Evolutionary conservation across 2,113 vertebrate species (phyloP).

Genomic region (Rhinoderma darwinii): DNA sequence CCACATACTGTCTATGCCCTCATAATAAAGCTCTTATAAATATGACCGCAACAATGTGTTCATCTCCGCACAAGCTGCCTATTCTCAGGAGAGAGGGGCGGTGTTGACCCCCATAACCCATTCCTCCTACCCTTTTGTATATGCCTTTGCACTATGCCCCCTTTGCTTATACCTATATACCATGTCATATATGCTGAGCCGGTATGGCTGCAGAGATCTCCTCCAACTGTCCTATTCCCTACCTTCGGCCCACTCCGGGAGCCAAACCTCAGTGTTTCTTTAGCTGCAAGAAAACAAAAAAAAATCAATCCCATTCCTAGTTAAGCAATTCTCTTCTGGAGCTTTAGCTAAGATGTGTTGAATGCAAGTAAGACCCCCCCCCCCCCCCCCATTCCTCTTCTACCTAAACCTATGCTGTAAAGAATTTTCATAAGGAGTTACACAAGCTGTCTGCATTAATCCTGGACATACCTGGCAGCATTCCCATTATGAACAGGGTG

Average conservation of each 20-base stretch:
- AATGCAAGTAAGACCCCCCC: neutral
- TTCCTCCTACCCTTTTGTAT: too few relatives aligned
- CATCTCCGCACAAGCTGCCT: too few relatives aligned
- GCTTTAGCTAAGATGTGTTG: neutral
- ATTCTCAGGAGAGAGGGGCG: too few relatives aligned
- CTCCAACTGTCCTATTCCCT: neutral
- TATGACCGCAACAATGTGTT: too few relatives aligned
- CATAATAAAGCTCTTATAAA: too few relatives aligned
- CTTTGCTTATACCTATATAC: neutral
- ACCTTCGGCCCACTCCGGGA: neutral
- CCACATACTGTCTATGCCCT: too few relatives aligned
- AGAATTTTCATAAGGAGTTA: neutral
- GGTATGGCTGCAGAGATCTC: neutral
- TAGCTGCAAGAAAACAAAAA: slow-evolving; percentile 4
- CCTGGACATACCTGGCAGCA: slow-evolving; percentile 27
- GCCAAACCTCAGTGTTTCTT: neutral
- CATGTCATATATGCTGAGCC: neutral
- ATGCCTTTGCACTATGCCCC: too few relatives aligned
- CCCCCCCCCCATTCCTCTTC: neutral
- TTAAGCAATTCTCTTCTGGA: neutral
- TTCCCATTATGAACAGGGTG: slow-evolving; percentile 34
- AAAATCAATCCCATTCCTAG: neutral
- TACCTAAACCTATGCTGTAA: neutral
- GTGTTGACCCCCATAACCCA: too few relatives aligned
- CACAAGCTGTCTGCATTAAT: slow-evolving; percentile 1